Evolutionary conservation across 2,797 vertebrate species (phyloP), one percentile per base, ranked within the genome.

Genomic region (Periophthalmus magnuspinnatus): DNA sequence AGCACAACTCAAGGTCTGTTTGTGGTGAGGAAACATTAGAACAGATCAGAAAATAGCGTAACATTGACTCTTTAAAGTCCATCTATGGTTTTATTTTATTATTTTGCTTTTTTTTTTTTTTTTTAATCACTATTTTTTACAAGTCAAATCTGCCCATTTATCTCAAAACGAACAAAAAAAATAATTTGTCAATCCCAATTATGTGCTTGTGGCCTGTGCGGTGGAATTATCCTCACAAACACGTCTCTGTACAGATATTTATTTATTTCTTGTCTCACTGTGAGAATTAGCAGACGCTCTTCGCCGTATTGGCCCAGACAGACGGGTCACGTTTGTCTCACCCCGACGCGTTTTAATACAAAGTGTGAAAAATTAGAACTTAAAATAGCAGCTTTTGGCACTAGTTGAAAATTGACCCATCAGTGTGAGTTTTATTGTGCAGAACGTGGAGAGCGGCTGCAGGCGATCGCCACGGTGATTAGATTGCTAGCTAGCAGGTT

Each of bases 61-160:
- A 28, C 28, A 28, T 21, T n/a, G 2, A 2, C 55, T 73, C 36
- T 32, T 17, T 22, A 36, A 45, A 19, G 50, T 67, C 48, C 52
- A 21, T 55, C 48, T 55, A 55, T 28, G 6, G 1, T 6, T 56
- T 6, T 56, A 14, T 6, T 56, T 6, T 56, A 14, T 17, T 57
- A 16, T 14, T 17, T 6, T 28, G 8, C 21, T 57, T 14, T 19
- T 57, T 19, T 34, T 19, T 57, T 19, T 34, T 14, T 34, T 59
- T 59, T 69, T n/a, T 61, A 36, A 33, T 61, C 0, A 13, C 14
- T 5, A 8, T 59, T 22, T 38, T 73, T 85, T 81, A 74, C 71
- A 84, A 87, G 84, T 87, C 74, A 72, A 81, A 90, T 87, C 76
- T 63, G 72, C 67, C 75, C 36, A 59, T 72, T 85, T 86, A 86